A percentile compares a stretch with the other conserved stretches of the same genome.
phyloP scores from a whole-genome alignment of 2,797 vertebrate genomes.

The Buceros bicornis region DNA sequence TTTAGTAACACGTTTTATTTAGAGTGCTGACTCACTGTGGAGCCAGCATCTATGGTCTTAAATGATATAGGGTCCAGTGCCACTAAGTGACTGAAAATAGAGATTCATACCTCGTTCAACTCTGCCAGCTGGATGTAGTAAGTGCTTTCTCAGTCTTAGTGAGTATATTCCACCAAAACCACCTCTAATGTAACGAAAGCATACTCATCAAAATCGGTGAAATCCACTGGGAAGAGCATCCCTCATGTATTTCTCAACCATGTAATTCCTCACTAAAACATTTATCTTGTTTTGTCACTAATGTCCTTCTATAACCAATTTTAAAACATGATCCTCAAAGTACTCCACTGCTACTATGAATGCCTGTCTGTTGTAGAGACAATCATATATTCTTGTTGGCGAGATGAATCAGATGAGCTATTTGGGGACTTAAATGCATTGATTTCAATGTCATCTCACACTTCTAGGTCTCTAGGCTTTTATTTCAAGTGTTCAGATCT shows the following conservation, averaged over 20 bases:
- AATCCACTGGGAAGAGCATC: not conserved
- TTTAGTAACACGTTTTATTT: not conserved
- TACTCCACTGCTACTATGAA: not conserved
- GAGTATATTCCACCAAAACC: not conserved
- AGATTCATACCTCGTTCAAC: not conserved
- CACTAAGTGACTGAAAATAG: not conserved
- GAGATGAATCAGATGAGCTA: conserved; percentile 29
- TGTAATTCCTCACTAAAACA: conserved; percentile 17
- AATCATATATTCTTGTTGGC: not conserved
- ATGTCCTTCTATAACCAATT: not conserved
- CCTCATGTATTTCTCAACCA: not conserved
- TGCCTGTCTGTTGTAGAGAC: not conserved
- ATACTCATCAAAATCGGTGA: not conserved
- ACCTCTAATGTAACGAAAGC: not conserved
- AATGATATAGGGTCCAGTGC: not conserved
- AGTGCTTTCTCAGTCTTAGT: not conserved
- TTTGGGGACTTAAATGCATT: not conserved
- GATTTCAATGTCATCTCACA: not conserved
- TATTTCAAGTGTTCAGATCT: conserved; percentile 5
- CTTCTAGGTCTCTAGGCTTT: not conserved
- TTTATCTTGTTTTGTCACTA: conserved; percentile 4
- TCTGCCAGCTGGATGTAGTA: not conserved
- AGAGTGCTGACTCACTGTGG: not conserved
- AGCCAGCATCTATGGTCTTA: rapidly evolving
- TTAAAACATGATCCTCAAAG: not conserved